These are phyloP conservation scores for Gallinago undulata DNA, from an alignment of 2,113 vertebrate species.

Conservation along the genomic window DNA sequence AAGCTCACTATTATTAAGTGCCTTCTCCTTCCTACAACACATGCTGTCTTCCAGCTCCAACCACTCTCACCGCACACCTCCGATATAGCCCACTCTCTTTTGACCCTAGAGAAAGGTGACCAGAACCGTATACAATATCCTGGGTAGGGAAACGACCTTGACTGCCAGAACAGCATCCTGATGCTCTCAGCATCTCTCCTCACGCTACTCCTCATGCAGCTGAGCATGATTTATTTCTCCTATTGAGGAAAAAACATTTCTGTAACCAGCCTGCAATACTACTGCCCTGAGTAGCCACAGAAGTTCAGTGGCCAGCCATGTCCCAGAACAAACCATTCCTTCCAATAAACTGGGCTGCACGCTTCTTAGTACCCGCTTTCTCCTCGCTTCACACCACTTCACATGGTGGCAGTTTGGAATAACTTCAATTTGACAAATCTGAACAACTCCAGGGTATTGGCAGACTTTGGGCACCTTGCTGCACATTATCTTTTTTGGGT, in stretches of 20 bases:
- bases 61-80: background rate
- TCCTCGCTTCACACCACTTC: background rate
- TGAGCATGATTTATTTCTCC: background rate
- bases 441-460: background rate
- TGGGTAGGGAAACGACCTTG: background rate
- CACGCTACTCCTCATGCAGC: fast-evolving
- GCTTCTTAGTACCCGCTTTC: background rate
- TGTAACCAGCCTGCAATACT: background rate
- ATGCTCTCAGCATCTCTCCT: background rate
- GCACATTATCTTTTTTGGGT: background rate
- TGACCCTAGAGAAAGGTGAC: background rate
- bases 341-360: background rate
- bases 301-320: background rate
- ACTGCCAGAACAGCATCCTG: background rate
- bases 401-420: background rate
- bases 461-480: background rate
- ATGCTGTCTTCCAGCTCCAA: background rate
- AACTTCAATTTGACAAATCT: background rate
- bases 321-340: background rate
- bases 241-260: background rate
- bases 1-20: background rate
- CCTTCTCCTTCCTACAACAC: background rate
- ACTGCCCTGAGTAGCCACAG: background rate
- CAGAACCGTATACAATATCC: background rate
- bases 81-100: background rate